Evolutionary conservation across 2,888 invertebrate species (phyloP), one percentile per base, ranked within the genome.

Genomic region (Chydorus sphaericus): DNA sequence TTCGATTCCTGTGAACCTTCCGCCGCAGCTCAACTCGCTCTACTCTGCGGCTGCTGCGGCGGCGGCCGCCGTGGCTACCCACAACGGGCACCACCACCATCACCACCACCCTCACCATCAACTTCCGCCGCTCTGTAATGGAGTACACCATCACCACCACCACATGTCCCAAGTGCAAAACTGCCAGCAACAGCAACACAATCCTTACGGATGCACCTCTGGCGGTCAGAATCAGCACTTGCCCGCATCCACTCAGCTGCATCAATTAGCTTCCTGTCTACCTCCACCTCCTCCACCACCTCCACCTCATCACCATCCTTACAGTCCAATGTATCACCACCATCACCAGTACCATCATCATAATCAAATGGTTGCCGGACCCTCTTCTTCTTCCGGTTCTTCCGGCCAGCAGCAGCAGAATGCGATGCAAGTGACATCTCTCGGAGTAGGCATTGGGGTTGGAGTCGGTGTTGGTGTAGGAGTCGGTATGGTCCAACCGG

Each of bases 1-100:
- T 38, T 62, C 62, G 31, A 62, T 64, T 48, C 63, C 64, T 26
- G 59, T 64, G 50, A 61, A 61, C 36, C 59, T 63, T 5, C 58
- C 63, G 16, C 61, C 62, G 26, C 62, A 63, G 57, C 57, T 59
- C 29, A 57, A 61, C 48, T 60, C 62, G 14, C 58, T 62, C 44
- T 62, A 63, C 57, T 56, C 58, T 14, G 60, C 64, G 65, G 28
- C 55, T 33, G 55, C 55, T 11, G 55, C 55, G 36, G 55, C 55
- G 30, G 55, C 55, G 14, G 55, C 55, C n/a, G 55, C 55, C 23
- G 44, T 44, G 36, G 52, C 52, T n/a, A 37, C 52, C 20, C 52
- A 52, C 52, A 33, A 26, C 18, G 23, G 36, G 20, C 26, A 26
- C 28, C 20, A 49, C 49, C 49, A 49, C 49, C 23, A 26, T 26